Conservation (phyloP, 1,140 invertebrate genomes). For the Belonocnema kinseyi region DNA sequence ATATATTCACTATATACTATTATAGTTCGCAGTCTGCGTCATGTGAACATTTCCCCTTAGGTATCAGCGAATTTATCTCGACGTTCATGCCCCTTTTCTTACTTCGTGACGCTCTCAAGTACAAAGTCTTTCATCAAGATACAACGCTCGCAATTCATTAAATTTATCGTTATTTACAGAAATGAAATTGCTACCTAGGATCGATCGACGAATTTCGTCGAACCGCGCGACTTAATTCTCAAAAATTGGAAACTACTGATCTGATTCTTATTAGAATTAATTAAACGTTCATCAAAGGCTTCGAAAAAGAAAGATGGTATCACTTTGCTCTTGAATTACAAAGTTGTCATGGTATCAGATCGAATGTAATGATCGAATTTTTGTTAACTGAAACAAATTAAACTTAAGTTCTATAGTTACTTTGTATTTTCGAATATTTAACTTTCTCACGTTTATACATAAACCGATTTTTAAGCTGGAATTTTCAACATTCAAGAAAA, state of each 20-base stretch:
- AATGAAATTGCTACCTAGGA: conserved; percentile 13
- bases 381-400: no score
- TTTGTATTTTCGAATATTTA: no score
- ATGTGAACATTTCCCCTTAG: conserved; percentile 28
- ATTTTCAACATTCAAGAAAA: not conserved
- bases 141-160: conserved; percentile 15
- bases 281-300: not conserved
- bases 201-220: not conserved
- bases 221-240: not conserved
- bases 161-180: conserved; percentile 13
- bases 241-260: not conserved
- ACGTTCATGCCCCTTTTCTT: not conserved
- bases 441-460: no score
- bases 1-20: conserved; percentile 47
- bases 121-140: conserved; percentile 13
- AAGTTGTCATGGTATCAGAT: no score
- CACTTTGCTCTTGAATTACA: no score
- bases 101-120: conserved; percentile 7
- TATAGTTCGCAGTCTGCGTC: conserved; percentile 44
- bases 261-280: not conserved
- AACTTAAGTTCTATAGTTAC: no score
- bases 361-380: no score
- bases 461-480: no score
- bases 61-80: conserved; percentile 23
- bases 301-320: not conserved